Evolutionary conservation across 2,113 vertebrate species (phyloP).

Genomic region (Erinaceus europaeus): DNA sequence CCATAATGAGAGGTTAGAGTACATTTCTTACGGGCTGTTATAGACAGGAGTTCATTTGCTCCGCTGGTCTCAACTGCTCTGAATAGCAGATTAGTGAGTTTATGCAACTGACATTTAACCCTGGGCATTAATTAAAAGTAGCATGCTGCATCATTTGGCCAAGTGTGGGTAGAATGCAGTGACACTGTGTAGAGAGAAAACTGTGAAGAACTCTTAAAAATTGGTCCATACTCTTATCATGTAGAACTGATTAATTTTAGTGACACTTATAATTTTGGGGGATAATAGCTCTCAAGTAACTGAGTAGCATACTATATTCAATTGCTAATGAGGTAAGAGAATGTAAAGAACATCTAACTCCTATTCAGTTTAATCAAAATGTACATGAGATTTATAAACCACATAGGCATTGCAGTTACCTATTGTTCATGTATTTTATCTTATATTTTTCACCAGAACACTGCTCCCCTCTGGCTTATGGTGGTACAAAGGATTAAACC

Average conservation of each 20-base stretch:
- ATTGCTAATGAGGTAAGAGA: neutral
- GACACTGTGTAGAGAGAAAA: neutral
- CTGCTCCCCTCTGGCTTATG: too few species aligned
- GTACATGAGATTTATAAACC: neutral
- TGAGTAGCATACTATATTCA: neutral
- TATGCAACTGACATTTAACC: neutral
- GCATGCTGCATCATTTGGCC: neutral
- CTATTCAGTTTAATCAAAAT: neutral
- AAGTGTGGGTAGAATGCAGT: neutral
- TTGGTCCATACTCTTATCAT: neutral
- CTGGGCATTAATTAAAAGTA: conserved; percentile 26
- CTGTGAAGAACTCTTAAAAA: conserved; percentile 16
- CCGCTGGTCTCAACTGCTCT: neutral
- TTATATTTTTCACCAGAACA: too few species aligned
- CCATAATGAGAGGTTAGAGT: neutral
- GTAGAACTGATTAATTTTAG: neutral
- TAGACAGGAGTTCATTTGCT: conserved; percentile 1
- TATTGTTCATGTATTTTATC: too few species aligned
- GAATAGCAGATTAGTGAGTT: neutral
- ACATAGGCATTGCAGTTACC: neutral
- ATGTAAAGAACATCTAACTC: neutral
- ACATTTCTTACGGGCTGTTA: neutral
- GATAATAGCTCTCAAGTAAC: neutral
- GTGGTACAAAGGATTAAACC: too few species aligned
- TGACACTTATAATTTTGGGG: neutral